phyloP scores from a whole-genome alignment of 2,113 vertebrate species.

The Mugil cephalus region DNA sequence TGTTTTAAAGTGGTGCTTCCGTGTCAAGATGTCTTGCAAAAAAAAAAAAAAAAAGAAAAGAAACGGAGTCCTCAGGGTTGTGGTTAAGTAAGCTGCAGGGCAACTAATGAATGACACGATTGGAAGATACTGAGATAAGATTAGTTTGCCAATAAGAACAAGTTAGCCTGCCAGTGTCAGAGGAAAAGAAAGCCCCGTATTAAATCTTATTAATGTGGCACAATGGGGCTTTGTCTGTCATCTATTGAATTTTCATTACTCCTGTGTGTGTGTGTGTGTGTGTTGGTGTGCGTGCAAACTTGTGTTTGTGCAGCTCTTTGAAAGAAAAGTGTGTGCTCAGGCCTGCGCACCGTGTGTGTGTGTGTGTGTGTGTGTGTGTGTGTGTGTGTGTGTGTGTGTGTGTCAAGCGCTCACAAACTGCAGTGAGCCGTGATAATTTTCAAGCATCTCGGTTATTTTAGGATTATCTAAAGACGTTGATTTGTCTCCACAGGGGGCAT shows the following conservation, averaged over 20 bases:
- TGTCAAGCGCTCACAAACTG: slow-evolving; percentile 12
- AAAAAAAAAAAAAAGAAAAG: slow-evolving; percentile 11
- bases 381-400: slow-evolving; percentile 22
- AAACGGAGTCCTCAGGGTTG: slow-evolving; percentile 4
- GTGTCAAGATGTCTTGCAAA: slow-evolving; percentile 4
- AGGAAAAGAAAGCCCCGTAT: slow-evolving; percentile 53
- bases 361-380: slow-evolving; percentile 15
- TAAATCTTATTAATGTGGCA: slow-evolving; percentile 72
- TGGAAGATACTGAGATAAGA: slow-evolving; percentile 62
- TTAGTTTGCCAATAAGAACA: slow-evolving; percentile 62
- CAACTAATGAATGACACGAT: slow-evolving; percentile 61
- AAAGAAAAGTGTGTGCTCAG: too few species aligned
- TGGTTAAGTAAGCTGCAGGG: slow-evolving; percentile 52
- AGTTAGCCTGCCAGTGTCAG: slow-evolving; percentile 48
- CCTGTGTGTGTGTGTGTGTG: not conserved
- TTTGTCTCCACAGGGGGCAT: not conserved
- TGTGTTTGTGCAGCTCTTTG: not conserved
- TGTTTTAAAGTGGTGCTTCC: not conserved
- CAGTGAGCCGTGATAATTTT: slow-evolving; percentile 43
- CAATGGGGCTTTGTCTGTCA: slow-evolving; percentile 68
- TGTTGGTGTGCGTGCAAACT: slow-evolving; percentile 29
- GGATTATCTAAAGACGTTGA: slow-evolving; percentile 41
- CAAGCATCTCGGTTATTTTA: slow-evolving; percentile 31
- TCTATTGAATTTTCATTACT: slow-evolving; percentile 51
- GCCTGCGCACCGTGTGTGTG: too few species aligned